Percentiles rank a stretch among this genome's conserved stretches.
Conservation (phyloP, 37 sponge, comb jelly and placozoan species). For the Halichondria panicea region DNA sequence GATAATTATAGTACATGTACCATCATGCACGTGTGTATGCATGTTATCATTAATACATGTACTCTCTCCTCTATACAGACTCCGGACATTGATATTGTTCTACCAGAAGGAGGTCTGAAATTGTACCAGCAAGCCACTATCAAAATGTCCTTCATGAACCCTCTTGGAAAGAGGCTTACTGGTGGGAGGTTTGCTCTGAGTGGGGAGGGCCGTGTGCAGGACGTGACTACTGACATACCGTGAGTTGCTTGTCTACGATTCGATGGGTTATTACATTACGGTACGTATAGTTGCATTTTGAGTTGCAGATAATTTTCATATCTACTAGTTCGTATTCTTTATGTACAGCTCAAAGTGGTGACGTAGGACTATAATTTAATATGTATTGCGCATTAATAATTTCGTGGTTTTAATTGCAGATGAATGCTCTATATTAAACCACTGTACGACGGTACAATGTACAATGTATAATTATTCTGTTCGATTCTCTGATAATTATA, state of each 20-base stretch:
- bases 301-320: too few relatives aligned
- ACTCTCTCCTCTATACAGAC: slow-evolving; percentile 13
- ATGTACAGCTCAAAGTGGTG: too few relatives aligned
- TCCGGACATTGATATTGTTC: slow-evolving; percentile 33
- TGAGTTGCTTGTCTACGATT: slow-evolving; percentile 20
- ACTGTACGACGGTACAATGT: too few relatives aligned
- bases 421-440: too few relatives aligned
- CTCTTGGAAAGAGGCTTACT: slow-evolving; percentile 28
- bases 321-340: too few relatives aligned
- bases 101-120: slow-evolving; percentile 49
- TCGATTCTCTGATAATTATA: too few relatives aligned
- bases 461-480: too few relatives aligned
- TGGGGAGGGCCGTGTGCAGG: slow-evolving; percentile 28
- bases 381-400: too few relatives aligned
- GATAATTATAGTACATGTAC: not conserved
- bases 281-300: not conserved
- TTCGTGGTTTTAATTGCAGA: too few relatives aligned
- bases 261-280: not conserved
- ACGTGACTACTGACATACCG: slow-evolving; percentile 6
- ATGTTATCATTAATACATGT: not conserved
- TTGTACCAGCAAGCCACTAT: slow-evolving; percentile 46
- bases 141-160: slow-evolving; percentile 41
- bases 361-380: too few relatives aligned
- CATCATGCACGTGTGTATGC: not conserved
- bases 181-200: slow-evolving; percentile 26